Evolutionary conservation across 2,797 vertebrate genomes (phyloP).

Genomic region (Zalophus californianus): DNA sequence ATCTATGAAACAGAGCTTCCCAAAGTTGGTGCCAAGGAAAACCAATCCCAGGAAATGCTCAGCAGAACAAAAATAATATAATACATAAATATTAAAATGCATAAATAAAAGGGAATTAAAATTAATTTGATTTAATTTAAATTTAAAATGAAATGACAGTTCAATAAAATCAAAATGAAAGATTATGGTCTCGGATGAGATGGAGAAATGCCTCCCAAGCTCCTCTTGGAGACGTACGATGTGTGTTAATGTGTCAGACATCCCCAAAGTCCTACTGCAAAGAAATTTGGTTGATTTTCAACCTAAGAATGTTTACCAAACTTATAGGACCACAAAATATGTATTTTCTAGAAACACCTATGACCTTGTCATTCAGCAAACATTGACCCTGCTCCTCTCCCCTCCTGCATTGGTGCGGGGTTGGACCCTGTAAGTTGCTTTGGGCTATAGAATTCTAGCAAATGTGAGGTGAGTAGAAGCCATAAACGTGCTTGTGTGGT

Average conservation of each 20-base stretch:
- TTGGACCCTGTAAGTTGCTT: not conserved
- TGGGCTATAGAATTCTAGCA: not conserved
- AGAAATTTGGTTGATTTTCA: not conserved
- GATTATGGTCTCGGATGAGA: not conserved
- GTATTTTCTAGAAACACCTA: not conserved
- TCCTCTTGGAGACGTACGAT: accelerated
- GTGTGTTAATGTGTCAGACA: accelerated
- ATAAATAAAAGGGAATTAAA: not conserved
- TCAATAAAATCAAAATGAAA: not conserved
- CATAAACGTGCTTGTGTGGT: accelerated
- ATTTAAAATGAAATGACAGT: not conserved
- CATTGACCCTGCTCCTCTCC: not conserved
- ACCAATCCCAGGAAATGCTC: not conserved
- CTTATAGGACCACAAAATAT: not conserved
- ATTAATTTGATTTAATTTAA: not conserved
- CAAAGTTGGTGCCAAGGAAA: not conserved
- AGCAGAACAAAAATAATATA: not conserved
- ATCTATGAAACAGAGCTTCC: not conserved
- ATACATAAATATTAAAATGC: not conserved
- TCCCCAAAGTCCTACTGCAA: accelerated
- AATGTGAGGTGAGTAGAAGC: not conserved
- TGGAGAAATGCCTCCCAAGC: accelerated
- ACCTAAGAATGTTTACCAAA: not conserved
- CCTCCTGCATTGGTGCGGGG: not conserved
- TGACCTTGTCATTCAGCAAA: not conserved